Conservation (phyloP, 1,140 invertebrate genomes). For the Sipha flava region DNA sequence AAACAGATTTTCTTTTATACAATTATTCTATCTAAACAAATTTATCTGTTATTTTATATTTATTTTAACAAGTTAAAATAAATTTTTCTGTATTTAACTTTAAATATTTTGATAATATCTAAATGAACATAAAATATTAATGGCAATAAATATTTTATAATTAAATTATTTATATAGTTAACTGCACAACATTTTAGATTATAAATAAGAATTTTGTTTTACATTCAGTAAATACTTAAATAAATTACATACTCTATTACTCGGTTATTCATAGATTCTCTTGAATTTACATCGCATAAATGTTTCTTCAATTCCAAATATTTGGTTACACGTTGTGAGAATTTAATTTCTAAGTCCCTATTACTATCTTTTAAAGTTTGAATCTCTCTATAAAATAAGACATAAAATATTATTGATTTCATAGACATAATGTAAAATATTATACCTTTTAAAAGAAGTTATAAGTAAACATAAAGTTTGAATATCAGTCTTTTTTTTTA, state of each 20-base stretch:
- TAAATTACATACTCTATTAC: slow-evolving; percentile 15
- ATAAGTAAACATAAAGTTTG: slow-evolving; percentile 26
- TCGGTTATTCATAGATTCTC: background rate
- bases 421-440: background rate
- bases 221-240: background rate
- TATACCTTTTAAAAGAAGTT: slow-evolving; percentile 22
- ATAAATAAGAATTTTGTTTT: too few species aligned
- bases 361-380: slow-evolving; percentile 11
- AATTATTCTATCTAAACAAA: too few species aligned
- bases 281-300: background rate
- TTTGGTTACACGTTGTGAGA: background rate
- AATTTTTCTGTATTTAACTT: too few species aligned
- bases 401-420: background rate
- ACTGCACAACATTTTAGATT: too few species aligned
- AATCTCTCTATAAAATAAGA: slow-evolving; percentile 11
- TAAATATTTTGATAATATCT: too few species aligned
- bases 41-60: too few species aligned
- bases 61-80: too few species aligned
- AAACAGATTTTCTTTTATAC: too few species aligned
- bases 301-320: slow-evolving; percentile 14
- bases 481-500: slow-evolving; percentile 30
- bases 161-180: too few species aligned
- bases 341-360: slow-evolving; percentile 8
- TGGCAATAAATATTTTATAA: too few species aligned
- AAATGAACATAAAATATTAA: too few species aligned